A percentile compares a stretch with the other conserved stretches of the same genome.
Conservation (phyloP, 2,797 vertebrate species). For the Hapalemur alaotrensis region DNA sequence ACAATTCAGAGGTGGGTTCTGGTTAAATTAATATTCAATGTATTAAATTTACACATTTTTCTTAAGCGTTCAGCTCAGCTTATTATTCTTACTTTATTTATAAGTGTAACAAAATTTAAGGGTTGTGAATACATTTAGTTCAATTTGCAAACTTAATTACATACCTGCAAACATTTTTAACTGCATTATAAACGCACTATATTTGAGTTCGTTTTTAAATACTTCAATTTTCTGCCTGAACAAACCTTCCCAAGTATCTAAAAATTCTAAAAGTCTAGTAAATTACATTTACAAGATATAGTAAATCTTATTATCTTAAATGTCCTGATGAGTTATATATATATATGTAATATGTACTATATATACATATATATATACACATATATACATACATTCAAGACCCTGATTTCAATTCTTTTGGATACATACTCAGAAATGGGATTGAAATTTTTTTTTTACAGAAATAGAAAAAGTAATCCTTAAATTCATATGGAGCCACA, state of each 20-base stretch:
- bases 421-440: not conserved
- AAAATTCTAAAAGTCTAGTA: not conserved
- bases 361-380: too few species aligned
- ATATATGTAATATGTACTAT: not conserved
- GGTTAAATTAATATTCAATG: not conserved
- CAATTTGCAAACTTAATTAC: not conserved
- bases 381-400: not conserved
- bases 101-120: not conserved
- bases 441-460: not conserved
- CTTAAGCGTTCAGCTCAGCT: not conserved
- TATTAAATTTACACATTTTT: not conserved
- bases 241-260: not conserved
- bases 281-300: not conserved
- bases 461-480: not conserved
- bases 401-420: not conserved
- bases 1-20: not conserved
- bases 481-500: not conserved
- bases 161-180: not conserved
- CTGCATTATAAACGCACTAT: not conserved
- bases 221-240: not conserved
- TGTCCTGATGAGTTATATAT: not conserved
- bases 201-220: not conserved
- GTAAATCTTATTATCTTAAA: not conserved
- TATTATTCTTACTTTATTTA: not conserved
- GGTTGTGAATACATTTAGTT: not conserved